Evolutionary conservation across 2,888 invertebrate species (phyloP), one percentile per base, ranked within the genome.

Genomic region (Apantesis nais): DNA sequence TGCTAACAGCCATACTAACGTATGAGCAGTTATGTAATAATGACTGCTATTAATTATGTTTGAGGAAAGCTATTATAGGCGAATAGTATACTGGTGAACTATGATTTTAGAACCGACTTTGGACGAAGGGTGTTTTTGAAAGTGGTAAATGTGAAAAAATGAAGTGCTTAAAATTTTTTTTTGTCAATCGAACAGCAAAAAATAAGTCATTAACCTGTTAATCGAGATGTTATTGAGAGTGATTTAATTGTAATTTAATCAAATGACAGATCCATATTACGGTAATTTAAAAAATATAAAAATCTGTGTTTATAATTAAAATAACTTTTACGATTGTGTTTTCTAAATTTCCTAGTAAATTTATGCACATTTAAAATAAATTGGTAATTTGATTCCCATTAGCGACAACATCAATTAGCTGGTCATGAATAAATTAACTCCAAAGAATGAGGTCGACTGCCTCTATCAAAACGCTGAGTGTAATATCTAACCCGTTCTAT

Each of bases 341-440:
- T 66, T 25, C 29, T 62, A 39, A 31, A 70, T 22, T 55, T 70
- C 62, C 55, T n/a, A 44, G 34, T 60, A 61, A 70, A 65, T 66
- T 41, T 62, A 66, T 66, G 66, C 39, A 62, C 52, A 70, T 66
- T 52, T 66, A 39, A 70, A 52, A 62, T 64, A 52, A 62, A 70
- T 62, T 66, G 65, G 39, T 70, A 66, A 70, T 70, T 70, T 62
- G 44, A 48, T 66, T 48, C 14, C 44, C 48, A 66, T 62, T 61
- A 70, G 37, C 39, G 66, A 62, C 70, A 62, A 52, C 61, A 58
- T 39, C 66, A 70, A 61, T 70, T 66, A 66, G 61, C 48, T 61
- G 37, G 66, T 63, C 67, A 71, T 67, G 70, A 71, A 71, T 66
- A 67, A 71, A 67, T 66, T 67, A 58, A 67, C 58, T 44, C 16